Conservation (phyloP, 2,113 vertebrate species). For the Tragelaphus scriptus region DNA sequence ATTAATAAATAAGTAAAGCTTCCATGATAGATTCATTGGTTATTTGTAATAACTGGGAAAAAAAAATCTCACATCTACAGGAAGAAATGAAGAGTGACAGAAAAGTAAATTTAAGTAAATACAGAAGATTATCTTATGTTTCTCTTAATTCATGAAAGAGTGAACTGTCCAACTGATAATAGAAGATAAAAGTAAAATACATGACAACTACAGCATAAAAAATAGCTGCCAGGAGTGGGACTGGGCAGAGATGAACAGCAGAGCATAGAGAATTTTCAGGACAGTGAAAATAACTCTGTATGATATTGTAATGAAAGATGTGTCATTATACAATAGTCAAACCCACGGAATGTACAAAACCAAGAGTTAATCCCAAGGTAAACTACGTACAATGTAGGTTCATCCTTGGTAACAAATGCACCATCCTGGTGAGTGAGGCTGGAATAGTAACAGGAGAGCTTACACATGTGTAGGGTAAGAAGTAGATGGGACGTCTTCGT, state of each 20-base stretch:
- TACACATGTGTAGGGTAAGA: neutral
- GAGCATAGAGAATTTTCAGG: neutral
- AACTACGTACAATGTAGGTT: neutral
- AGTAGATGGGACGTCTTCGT: neutral
- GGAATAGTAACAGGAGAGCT: neutral
- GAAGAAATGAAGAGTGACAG: neutral
- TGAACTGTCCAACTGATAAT: neutral
- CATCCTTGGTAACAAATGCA: neutral
- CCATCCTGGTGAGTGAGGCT: neutral
- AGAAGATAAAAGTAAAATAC: neutral
- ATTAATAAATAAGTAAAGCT: neutral
- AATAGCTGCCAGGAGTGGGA: neutral
- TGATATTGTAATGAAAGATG: neutral
- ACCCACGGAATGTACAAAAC: neutral
- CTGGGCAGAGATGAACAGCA: neutral
- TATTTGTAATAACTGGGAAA: neutral
- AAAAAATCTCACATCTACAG: neutral
- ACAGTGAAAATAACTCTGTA: neutral
- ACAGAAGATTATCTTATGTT: neutral
- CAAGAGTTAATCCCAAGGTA: neutral
- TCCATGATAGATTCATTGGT: neutral
- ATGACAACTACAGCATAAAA: neutral
- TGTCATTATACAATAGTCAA: neutral
- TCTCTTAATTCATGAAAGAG: neutral
- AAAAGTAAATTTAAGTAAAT: neutral